phyloP scores from a whole-genome alignment of 1,140 invertebrate species.

The Bombus terrestris region DNA sequence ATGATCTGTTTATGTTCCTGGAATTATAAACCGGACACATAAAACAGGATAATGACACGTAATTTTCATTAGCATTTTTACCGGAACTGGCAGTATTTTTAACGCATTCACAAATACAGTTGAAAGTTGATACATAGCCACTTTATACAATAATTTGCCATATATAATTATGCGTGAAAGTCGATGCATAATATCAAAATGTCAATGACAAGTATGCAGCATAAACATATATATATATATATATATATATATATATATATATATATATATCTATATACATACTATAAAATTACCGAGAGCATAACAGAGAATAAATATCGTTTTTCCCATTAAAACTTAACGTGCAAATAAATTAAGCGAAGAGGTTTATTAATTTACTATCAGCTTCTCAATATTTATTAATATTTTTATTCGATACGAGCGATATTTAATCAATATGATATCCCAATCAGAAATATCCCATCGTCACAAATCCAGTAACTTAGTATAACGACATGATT shows the following conservation, averaged over 20 bases:
- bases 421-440: background rate
- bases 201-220: background rate
- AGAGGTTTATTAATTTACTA: background rate
- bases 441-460: background rate
- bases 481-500: background rate
- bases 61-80: slow-evolving; percentile 13
- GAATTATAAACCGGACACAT: background rate
- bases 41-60: slow-evolving; percentile 4
- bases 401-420: too few species aligned
- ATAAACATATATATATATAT: background rate
- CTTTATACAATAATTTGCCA: slow-evolving; percentile 1
- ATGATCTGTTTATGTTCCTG: background rate
- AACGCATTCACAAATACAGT: background rate
- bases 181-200: background rate
- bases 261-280: too few species aligned
- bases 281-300: too few species aligned
- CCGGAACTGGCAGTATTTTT: background rate
- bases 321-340: background rate
- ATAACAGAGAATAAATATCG: background rate
- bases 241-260: too few species aligned
- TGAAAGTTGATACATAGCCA: slow-evolving; percentile 10
- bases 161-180: slow-evolving; percentile 18
- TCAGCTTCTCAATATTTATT: too few species aligned
- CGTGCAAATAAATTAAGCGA: background rate
- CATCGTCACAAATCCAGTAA: background rate